A percentile compares a stretch with the other conserved stretches of the same genome.
Conservation (phyloP, 1,140 invertebrate species). For the Aplysia californica region DNA sequence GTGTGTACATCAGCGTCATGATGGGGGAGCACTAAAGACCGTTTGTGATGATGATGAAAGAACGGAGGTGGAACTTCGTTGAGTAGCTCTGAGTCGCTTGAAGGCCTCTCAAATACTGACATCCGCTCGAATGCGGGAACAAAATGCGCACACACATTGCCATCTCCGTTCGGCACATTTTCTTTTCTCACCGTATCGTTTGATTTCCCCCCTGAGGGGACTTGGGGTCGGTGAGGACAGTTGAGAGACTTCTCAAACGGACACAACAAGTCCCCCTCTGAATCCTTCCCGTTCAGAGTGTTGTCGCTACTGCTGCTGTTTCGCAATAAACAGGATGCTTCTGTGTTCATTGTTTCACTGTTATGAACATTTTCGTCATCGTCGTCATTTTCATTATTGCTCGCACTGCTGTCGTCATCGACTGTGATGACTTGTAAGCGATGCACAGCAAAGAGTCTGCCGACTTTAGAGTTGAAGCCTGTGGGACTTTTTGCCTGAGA, state of each 20-base stretch:
- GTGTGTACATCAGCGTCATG: too few relatives aligned
- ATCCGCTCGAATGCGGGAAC: neutral
- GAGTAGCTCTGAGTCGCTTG: too few relatives aligned
- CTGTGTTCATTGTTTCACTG: neutral
- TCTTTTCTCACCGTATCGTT: neutral
- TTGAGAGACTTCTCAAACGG: neutral
- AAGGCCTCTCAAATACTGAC: neutral
- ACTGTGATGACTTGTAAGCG: neutral
- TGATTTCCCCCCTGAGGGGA: too few relatives aligned
- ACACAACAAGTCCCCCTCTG: neutral
- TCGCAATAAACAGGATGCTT: neutral
- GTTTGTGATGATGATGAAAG: too few relatives aligned
- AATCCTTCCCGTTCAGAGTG: neutral
- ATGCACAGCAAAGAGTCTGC: constrained; percentile 2
- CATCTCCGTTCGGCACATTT: neutral
- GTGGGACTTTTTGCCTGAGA: neutral
- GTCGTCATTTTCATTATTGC: neutral
- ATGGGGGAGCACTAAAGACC: too few relatives aligned
- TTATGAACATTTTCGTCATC: neutral
- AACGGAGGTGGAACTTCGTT: too few relatives aligned
- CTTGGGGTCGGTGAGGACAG: too few relatives aligned
- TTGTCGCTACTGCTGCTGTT: neutral
- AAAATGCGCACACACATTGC: neutral
- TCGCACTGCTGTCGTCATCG: constrained; percentile 11
- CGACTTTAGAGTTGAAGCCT: neutral